These are phyloP conservation scores for Parasteatoda tepidariorum DNA, from an alignment of 1,140 invertebrate species.

Conservation along the genomic window DNA sequence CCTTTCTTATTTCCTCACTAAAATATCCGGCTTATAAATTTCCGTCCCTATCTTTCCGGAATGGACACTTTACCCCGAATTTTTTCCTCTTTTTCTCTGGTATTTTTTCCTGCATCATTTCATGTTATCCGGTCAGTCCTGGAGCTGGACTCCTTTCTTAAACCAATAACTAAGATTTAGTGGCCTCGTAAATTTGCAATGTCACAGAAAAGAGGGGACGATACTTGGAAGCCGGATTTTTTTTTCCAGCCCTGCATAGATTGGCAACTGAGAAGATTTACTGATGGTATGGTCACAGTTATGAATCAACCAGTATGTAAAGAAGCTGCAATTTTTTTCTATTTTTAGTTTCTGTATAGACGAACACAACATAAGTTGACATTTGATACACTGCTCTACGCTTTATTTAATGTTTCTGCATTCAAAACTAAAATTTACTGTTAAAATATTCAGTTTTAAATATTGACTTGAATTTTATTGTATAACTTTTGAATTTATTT, in stretches of 20 bases:
- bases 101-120: neutral
- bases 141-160: conserved; percentile 33
- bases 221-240: neutral
- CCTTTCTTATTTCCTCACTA: conserved; percentile 45
- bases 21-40: conserved; percentile 58
- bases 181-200: conserved; percentile 21
- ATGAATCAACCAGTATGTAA: neutral
- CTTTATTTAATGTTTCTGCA: too few relatives aligned
- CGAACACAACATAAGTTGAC: too few relatives aligned
- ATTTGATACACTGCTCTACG: too few relatives aligned
- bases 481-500: too few relatives aligned
- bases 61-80: conserved; percentile 36
- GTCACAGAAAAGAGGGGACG: conserved; percentile 12
- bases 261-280: neutral
- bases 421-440: too few relatives aligned
- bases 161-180: conserved; percentile 56
- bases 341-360: too few relatives aligned
- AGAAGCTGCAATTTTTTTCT: too few relatives aligned
- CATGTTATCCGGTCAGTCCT: conserved; percentile 35
- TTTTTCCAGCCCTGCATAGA: neutral
- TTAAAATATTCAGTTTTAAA: too few relatives aligned
- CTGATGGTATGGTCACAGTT: neutral
- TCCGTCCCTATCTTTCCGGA: conserved; percentile 52
- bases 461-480: too few relatives aligned
- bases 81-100: conserved; percentile 17